These are phyloP conservation scores for Oasisia sp. DNA, from an alignment of 2,888 invertebrate genomes.

Conservation along the genomic window DNA sequence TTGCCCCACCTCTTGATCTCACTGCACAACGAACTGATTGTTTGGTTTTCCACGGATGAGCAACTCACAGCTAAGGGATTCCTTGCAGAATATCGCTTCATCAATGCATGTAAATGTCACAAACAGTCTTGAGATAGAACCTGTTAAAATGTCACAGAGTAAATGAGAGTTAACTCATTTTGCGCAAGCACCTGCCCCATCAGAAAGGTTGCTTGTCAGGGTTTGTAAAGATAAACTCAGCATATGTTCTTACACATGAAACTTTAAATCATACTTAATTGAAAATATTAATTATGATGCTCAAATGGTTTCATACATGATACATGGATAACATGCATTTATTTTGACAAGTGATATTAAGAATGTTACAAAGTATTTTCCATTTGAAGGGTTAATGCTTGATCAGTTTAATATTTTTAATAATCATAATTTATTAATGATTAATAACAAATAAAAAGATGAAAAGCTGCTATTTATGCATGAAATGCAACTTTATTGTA, in stretches of 20 bases:
- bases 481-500: background rate
- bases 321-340: too few relatives aligned
- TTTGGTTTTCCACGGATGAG: slow-evolving; percentile 84
- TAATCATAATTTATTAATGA: too few relatives aligned
- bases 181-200: background rate
- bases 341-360: too few relatives aligned
- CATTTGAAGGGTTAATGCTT: too few relatives aligned
- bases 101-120: slow-evolving; percentile 41
- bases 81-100: slow-evolving; percentile 40
- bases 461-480: background rate
- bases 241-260: too few relatives aligned
- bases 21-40: slow-evolving; percentile 88
- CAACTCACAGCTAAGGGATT: slow-evolving; percentile 39
- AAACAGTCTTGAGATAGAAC: background rate
- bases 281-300: too few relatives aligned
- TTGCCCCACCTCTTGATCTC: slow-evolving; percentile 88
- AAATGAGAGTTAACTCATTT: background rate
- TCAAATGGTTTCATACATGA: too few relatives aligned
- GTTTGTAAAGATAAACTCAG: too few relatives aligned
- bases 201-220: too few relatives aligned
- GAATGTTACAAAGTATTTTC: too few relatives aligned
- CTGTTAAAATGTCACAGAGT: background rate
- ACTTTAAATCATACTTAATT: too few relatives aligned
- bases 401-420: too few relatives aligned
- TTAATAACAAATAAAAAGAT: background rate